Base-by-base conservation (phyloP, 2,888 invertebrate genomes). In the Ceraclea dissimilis region DNA sequence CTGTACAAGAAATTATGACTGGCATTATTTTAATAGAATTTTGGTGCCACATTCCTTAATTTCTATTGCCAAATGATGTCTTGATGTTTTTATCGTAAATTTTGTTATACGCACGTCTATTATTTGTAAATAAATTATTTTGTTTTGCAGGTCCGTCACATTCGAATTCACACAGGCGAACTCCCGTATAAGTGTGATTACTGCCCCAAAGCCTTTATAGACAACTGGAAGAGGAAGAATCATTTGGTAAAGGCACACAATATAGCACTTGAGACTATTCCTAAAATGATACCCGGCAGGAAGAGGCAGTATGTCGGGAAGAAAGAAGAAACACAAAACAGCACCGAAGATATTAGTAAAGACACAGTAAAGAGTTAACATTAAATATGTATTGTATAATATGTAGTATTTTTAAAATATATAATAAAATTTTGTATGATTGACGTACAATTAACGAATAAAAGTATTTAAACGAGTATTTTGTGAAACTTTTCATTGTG, bases 191-290 rank as follows among this genome's bases (percentile, higher is more conserved):
- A 65, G 62, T 77, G 77, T 56, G 68, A 71, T 39, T 65, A 66
- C 19, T 78, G 77, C 66, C 56, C 68, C 51, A 70, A 70, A 63
- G 62, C 69, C 0, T 77, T 77, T 70, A 63, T 69, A 31, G 76
- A 77, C 70, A 74, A 73, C 67, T 76, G 76, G 75, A 77, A 77
- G 64, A 71, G 76, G 51, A 76, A 76, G 66, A 67, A 69, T 49
- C 76, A 77, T 61, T 68, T 76, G 59, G 73, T 76, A 71, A 70
- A 75, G 60, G 67, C 69, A 56, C 76, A 77, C 66, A 64, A 68
- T 26, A 63, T 71, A 19, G 63, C 69, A 17, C 67, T 75, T 2
- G 63, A 63, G 0, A 71, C 72, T 58, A 74, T 76, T 22, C 76
- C 76, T 61, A 68, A 68, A 65, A 20, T 63, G 67, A 31, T 58